Evolutionary conservation across 2,888 invertebrate genomes (phyloP).

Genomic region (Pemphredon lugubris): DNA sequence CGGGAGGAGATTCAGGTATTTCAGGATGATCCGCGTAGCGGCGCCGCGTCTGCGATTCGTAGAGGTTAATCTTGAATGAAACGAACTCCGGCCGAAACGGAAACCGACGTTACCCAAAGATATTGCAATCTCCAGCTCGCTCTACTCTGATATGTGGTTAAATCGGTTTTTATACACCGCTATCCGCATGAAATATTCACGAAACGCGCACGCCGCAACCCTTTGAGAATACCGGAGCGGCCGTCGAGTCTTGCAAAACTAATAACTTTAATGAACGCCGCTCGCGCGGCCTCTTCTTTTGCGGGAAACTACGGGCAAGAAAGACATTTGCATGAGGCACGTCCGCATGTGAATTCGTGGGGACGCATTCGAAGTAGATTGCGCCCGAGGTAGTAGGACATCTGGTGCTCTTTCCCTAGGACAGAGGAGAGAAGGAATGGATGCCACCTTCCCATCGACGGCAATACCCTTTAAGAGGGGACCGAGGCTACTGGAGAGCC

Average conservation of each 20-base stretch:
- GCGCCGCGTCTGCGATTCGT: no score
- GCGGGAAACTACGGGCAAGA: slow-evolving; percentile 48
- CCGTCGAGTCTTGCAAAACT: slow-evolving; percentile 58
- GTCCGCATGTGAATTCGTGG: slow-evolving; percentile 67
- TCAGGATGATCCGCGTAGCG: no score
- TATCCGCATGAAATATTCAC: slow-evolving; percentile 56
- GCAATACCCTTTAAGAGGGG: slow-evolving; percentile 3
- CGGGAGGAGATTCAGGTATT: no score
- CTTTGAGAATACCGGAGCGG: slow-evolving; percentile 56
- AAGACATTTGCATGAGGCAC: slow-evolving; percentile 67
- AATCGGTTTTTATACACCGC: slow-evolving; percentile 40
- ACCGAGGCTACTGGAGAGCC: background rate
- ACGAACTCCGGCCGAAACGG: no score
- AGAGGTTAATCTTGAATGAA: no score
- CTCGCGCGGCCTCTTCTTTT: slow-evolving; percentile 55
- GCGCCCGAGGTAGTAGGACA: slow-evolving; percentile 57
- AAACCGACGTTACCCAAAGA: background rate
- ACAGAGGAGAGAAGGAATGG: slow-evolving; percentile 6
- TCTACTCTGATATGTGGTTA: slow-evolving; percentile 31
- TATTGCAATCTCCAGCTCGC: slow-evolving; percentile 14
- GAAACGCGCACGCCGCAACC: slow-evolving; percentile 46
- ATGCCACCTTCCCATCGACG: slow-evolving; percentile 18
- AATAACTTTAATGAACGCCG: slow-evolving; percentile 66
- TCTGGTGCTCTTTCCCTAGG: slow-evolving; percentile 49
- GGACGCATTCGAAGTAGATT: slow-evolving; percentile 67